Conservation (phyloP, 2,113 vertebrate genomes). For the Grallaria varia region DNA sequence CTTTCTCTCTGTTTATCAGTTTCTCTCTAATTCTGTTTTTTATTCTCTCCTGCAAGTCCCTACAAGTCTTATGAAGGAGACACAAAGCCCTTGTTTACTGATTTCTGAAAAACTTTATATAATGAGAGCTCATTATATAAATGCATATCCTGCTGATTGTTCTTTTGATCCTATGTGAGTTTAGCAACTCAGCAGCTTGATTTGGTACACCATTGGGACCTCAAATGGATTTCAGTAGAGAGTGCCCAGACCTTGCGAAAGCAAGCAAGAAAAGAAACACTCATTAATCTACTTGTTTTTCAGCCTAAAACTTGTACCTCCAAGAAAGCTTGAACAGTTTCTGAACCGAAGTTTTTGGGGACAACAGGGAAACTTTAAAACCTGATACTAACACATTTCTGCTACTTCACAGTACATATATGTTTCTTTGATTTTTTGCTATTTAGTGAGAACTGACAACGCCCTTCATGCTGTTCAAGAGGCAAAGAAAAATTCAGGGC, state of each 20-base stretch:
- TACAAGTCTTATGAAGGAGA: neutral
- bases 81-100: slow-evolving; percentile 20
- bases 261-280: neutral
- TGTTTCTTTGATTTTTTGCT: neutral
- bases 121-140: neutral
- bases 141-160: neutral
- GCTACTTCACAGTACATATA: neutral
- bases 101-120: neutral
- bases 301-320: neutral
- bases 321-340: neutral
- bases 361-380: neutral
- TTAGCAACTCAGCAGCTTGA: neutral
- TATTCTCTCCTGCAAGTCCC: neutral
- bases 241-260: neutral
- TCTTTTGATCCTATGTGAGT: neutral
- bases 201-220: neutral
- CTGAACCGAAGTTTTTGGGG: neutral
- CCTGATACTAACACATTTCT: neutral
- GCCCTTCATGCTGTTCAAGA: neutral
- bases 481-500: neutral
- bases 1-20: neutral
- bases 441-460: neutral
- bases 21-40: neutral
- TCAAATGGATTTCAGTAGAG: neutral
- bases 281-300: neutral